Evolutionary conservation across 2,113 vertebrate species (phyloP), one percentile per base, ranked within the genome.

Genomic region (Megatriorchis doriae): DNA sequence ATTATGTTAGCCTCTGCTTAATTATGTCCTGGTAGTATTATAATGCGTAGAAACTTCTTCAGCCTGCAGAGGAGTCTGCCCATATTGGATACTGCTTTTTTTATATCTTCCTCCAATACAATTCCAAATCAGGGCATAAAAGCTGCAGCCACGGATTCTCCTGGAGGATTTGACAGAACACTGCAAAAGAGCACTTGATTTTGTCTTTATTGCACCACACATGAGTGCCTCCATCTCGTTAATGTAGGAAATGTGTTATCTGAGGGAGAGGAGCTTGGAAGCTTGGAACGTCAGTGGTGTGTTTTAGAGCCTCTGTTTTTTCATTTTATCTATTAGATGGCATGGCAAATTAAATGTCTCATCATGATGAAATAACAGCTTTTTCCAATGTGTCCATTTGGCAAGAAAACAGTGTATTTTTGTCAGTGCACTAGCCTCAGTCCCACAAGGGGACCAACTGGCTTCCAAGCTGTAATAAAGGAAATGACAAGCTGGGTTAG

Each of bases 191-290:
- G 84, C 31, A 75, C 71, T 97, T 93, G 85, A 71, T 95, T 95
- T 96, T 88, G 77, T 79, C 94, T 96, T 95, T 94, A 96, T 93
- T 96, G 95, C 74, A 83, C 9, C 79, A 94, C 88, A 94, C 95
- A 95, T 95, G 96, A 97, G 59, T 96, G 88, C 79, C n/a, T 90
- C 79, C 89, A 93, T 95, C 94, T 95, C 45, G 5, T 90, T 96
- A 96, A 97, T 96, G 94, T 58, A 88, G 91, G 75, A 96, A 94
- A 95, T 92, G 94, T 88, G 91, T 91, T 91, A 89, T 95, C 70
- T 66, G 85, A 93, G 75, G 72, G 72, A 95, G 79, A 88, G 40
- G 48, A 90, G 18, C 48, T 88, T 4, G 6, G 45, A 82, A 89
- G 56, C 61, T 66, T 72, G 72, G 43, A 88, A 79, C 6, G 0